Evolutionary conservation across 2,888 invertebrate genomes (phyloP), one percentile per base, ranked within the genome.

Genomic region (Pristionchus japonicus): DNA sequence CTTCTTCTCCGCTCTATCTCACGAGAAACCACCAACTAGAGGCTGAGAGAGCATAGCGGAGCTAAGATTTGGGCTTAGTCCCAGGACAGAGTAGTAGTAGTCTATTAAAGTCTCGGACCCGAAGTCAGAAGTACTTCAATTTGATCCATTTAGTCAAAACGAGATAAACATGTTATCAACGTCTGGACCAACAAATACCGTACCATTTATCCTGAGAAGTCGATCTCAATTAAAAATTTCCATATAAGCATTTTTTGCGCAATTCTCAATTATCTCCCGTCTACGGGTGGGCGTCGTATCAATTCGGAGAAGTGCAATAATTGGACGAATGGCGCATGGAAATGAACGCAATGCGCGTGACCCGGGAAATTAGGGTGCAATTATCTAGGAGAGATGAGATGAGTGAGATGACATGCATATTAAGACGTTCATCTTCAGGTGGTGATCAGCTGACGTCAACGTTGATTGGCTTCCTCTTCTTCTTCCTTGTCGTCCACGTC

Each of bases 301-400:
- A 77, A 47, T 43, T 77, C 43, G n/a, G 43, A 77, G 67, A 67
- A 57, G 57, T 9, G 70, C 70, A 37, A 37, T 70, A 34, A 6
- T 6, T 11, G 20, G 74, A 77, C n/a, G 40, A 40, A 77, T 77
- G 77, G 43, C 37, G 37, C 70, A 70, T 70, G 70, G 43, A 77
- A 77, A 77, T 77, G 77, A 77, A 77, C 77, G n/a, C n/a, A n/a
- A n/a, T n/a, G n/a, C n/a, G 77, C 77, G 77, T 77, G 77, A 77
- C 77, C 77, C 27, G 23, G n/a, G 23, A 15, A 43, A 43, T 67
- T 20, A 77, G 40, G 43, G 74, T 23, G 43, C 7, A 13, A 0
- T 4, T 13, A n/a, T n/a, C n/a, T n/a, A n/a, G 37, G 40, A 43
- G 43, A 43, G 77, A 34, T n/a, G 43, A 43, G 23, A 47, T 77